A percentile compares a stretch with the other conserved stretches of the same genome.
phyloP scores from a whole-genome alignment of 2,888 invertebrate genomes.

The Macrosoma leucophasiata region DNA sequence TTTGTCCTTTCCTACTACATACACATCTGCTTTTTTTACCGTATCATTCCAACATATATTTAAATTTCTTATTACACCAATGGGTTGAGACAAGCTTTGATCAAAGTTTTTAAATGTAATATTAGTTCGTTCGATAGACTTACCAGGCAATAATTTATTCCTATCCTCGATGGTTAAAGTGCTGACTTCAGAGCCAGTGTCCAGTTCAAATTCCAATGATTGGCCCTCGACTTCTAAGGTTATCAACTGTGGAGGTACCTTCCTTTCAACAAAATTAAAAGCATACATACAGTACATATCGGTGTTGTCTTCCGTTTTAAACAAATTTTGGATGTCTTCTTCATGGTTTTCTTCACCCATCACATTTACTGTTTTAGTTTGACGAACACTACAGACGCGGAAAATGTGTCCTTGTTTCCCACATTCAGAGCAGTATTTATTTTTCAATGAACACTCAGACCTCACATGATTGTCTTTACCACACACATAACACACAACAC shows the following conservation, averaged over 20 bases:
- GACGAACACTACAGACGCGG: conserved; percentile 11
- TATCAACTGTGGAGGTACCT: conserved; percentile 7
- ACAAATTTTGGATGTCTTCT: too few relatives aligned
- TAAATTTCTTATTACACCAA: conserved; percentile 5
- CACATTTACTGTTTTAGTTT: conserved; percentile 10
- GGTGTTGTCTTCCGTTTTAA: too few relatives aligned
- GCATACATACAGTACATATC: too few relatives aligned
- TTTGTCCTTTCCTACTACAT: neutral
- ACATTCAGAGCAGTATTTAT: too few relatives aligned
- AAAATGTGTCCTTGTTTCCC: too few relatives aligned
- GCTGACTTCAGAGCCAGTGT: conserved; percentile 13
- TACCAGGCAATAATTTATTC: conserved; percentile 1
- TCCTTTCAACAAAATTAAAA: too few relatives aligned
- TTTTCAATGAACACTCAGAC: too few relatives aligned
- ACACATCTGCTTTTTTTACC: conserved; percentile 1
- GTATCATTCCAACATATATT: neutral
- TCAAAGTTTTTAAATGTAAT: conserved; percentile 11
- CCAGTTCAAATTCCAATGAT: conserved; percentile 8
- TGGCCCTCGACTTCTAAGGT: neutral
- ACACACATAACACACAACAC: too few relatives aligned
- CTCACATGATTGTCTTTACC: too few relatives aligned
- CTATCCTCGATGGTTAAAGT: conserved; percentile 4
- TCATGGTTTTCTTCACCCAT: too few relatives aligned
- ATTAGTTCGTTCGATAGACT: conserved; percentile 1
- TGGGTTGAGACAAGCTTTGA: conserved; percentile 8